Evolutionary conservation across 2,797 vertebrate species (phyloP).

Genomic region (Malurus leucopterus): DNA sequence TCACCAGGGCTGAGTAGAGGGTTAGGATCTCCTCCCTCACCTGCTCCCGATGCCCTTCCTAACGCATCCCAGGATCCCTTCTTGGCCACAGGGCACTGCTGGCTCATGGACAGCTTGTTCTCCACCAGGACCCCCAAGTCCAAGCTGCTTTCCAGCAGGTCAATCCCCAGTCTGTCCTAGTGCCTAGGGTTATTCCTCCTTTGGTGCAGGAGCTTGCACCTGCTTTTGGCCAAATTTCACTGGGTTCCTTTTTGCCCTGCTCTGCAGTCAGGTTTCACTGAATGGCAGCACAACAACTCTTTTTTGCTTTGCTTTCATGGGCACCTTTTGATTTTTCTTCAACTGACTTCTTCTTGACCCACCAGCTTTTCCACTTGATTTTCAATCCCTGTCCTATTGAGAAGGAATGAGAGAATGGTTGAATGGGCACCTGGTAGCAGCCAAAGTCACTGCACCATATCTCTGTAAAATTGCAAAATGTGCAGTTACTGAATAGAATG

Average conservation of each 20-base stretch:
- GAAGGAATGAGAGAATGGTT: background rate
- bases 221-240: background rate
- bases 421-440: background rate
- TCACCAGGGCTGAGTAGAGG: background rate
- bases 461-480: background rate
- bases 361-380: background rate
- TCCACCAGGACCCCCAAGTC: background rate
- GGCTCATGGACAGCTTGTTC: background rate
- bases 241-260: background rate
- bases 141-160: background rate
- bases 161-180: fast-evolving
- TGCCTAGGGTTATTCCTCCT: background rate
- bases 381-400: background rate
- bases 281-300: background rate
- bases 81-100: background rate
- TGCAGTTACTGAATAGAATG: background rate
- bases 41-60: background rate
- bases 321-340: background rate
- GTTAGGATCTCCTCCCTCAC: background rate
- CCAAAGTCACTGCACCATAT: background rate
- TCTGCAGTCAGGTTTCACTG: background rate
- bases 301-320: background rate
- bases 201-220: fast-evolving
- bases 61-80: background rate
- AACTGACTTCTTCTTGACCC: background rate